phyloP scores from a whole-genome alignment of 1,140 invertebrate genomes.

The Calephelis nemesis region DNA sequence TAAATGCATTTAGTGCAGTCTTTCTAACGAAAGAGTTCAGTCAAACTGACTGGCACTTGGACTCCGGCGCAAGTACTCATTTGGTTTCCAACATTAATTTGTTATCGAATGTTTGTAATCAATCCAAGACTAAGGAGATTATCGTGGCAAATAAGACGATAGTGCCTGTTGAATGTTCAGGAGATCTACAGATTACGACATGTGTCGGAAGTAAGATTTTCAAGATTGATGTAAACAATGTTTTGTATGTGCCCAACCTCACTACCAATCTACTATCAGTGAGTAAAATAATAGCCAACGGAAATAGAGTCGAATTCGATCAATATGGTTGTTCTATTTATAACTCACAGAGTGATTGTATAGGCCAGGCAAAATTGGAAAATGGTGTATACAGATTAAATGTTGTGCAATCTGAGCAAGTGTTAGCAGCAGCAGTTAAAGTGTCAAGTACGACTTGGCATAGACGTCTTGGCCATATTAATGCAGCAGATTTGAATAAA shows the following conservation, averaged over 20 bases:
- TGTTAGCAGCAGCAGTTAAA: slow-evolving; percentile 29
- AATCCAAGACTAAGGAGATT: slow-evolving; percentile 35
- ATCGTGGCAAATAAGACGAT: slow-evolving; percentile 34
- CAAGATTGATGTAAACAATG: slow-evolving; percentile 27
- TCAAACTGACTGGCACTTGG: slow-evolving; percentile 38
- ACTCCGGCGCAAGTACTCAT: slow-evolving; percentile 39
- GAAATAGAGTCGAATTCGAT: slow-evolving; percentile 33
- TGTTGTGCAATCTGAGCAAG: slow-evolving; percentile 11
- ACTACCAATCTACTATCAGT: slow-evolving; percentile 40
- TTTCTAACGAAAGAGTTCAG: slow-evolving; percentile 34
- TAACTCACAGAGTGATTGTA: slow-evolving; percentile 31
- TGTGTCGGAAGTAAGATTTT: slow-evolving; percentile 18
- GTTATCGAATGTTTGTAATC: slow-evolving; percentile 28
- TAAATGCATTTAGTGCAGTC: slow-evolving; percentile 42
- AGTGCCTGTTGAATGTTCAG: slow-evolving; percentile 33
- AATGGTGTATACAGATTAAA: slow-evolving; percentile 34
- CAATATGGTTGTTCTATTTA: slow-evolving; percentile 33
- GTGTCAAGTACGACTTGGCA: slow-evolving; percentile 30
- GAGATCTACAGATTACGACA: slow-evolving; percentile 35
- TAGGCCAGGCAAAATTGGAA: slow-evolving; percentile 27
- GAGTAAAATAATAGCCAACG: slow-evolving; percentile 33
- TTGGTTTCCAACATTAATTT: slow-evolving; percentile 30
- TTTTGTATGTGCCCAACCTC: slow-evolving; percentile 34
- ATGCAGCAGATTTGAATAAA: slow-evolving; percentile 29
- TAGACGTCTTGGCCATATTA: slow-evolving; percentile 35